Percentiles rank a stretch among this genome's conserved stretches.
phyloP scores from a whole-genome alignment of 2,888 invertebrate species.

The Melanostoma mellinum region DNA sequence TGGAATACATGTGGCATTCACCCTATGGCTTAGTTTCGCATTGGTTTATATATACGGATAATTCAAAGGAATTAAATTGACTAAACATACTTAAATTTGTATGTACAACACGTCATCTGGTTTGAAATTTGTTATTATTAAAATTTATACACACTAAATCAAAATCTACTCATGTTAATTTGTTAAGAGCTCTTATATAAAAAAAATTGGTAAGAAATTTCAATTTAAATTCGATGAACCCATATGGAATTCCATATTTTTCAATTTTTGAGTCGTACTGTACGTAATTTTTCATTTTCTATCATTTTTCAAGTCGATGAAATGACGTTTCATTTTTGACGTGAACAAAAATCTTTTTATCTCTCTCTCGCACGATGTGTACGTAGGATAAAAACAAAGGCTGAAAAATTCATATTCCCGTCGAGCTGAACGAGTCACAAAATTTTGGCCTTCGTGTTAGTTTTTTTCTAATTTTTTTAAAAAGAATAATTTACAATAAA shows the following conservation, averaged over 20 bases:
- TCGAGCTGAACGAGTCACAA: conserved; percentile 68
- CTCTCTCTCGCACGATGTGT: conserved; percentile 68
- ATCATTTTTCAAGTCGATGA: conserved; percentile 15
- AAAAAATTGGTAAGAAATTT: too few relatives aligned
- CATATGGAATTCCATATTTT: conserved; percentile 25
- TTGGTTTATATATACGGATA: too few relatives aligned
- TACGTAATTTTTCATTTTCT: conserved; percentile 16
- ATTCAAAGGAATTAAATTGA: too few relatives aligned
- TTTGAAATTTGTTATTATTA: too few relatives aligned
- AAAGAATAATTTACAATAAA: conserved; percentile 48
- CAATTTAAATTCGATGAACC: too few relatives aligned
- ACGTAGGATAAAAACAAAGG: conserved; percentile 73
- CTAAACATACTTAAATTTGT: too few relatives aligned
- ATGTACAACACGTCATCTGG: too few relatives aligned
- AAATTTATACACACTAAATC: too few relatives aligned
- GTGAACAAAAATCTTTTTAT: conserved; percentile 31
- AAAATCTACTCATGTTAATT: too few relatives aligned
- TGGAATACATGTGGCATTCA: too few relatives aligned
- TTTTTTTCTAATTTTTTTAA: conserved; percentile 58
- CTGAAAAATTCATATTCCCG: conserved; percentile 55
- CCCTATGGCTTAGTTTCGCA: too few relatives aligned
- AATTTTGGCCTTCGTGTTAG: conserved; percentile 66
- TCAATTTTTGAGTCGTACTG: conserved; percentile 31
- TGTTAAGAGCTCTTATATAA: too few relatives aligned
- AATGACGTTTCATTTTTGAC: conserved; percentile 67